Evolutionary conservation across 2,797 vertebrate species (phyloP), one percentile per base, ranked within the genome.

Genomic region (Champsocephalus gunnari): DNA sequence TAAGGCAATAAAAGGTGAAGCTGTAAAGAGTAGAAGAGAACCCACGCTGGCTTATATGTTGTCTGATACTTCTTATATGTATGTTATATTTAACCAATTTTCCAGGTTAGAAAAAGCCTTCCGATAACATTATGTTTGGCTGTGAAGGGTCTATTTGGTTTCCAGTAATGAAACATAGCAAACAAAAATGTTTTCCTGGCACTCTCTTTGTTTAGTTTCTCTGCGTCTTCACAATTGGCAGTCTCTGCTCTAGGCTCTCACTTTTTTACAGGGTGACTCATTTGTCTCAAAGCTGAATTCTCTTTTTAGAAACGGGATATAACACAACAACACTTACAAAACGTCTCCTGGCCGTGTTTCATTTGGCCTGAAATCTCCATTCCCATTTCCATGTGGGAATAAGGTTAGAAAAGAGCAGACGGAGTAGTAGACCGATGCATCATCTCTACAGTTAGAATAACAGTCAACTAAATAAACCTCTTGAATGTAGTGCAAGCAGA

Each of bases 241-340:
- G 24, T 55, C 4, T 74, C 13, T 53, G 32, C 64, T 77, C 21
- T 11, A 55, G 72, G 56, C 17, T 48, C 28, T 76, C 28, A 43
- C 32, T 43, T 67, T 59, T 65, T 47, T 19, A 16, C 51, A 77
- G 56, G 28, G 41, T 91, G 82, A 89, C 73, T 84, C 87, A 89
- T 85, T 60, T 64, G 16, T 85, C 59, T 84, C 60, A 41, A 60
- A 87, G 74, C 70, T 45, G 64, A 74, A 69, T 70, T 85, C 34
- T 68, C 73, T 59, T 71, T 84, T 84, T 84, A 69, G 88, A 77
- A 66, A 76, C 79, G 59, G 78, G 67, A 82, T 84, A 54, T 49
- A 63, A 70, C 59, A 50, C 67, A 57, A n/a, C 75, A 80, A 74
- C 77, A 77, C 77, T 66, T 56, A 73, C 79, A 47, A 62, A 85